Conservation (phyloP, 2,797 vertebrate genomes). For the Thaleichthys pacificus region DNA sequence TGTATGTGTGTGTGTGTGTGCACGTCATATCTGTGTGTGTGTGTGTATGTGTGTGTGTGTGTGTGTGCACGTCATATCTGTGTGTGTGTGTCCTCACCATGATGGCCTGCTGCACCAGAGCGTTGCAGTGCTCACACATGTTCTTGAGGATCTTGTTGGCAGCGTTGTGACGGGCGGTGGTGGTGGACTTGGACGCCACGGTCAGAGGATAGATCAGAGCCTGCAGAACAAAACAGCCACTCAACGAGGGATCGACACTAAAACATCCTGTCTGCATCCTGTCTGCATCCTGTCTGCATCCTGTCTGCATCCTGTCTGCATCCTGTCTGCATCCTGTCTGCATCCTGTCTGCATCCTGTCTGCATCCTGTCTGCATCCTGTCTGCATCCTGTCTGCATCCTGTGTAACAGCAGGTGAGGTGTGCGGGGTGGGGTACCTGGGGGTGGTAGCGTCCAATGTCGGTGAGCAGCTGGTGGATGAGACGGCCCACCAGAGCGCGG, state of each 20-base stretch:
- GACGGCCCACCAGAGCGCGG: conserved; percentile 91
- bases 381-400: no score
- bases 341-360: no score
- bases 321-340: no score
- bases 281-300: no score
- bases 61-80: no score
- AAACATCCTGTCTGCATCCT: not conserved
- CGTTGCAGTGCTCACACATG: conserved; percentile 99
- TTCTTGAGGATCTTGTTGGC: conserved; percentile 99
- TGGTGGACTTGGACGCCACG: conserved; percentile 97
- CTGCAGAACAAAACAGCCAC: conserved; percentile 62
- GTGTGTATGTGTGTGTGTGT: not conserved
- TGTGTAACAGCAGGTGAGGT: not conserved
- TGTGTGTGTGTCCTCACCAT: conserved; percentile 79
- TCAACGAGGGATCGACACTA: not conserved
- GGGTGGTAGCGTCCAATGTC: conserved; percentile 97
- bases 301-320: no score
- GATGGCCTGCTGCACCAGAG: conserved; percentile 96
- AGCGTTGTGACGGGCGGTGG: conserved; percentile 95
- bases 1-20: not conserved
- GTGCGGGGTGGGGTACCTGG: conserved; percentile 75
- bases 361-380: no score
- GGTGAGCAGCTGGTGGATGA: conserved; percentile 97
- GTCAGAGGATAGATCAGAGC: conserved; percentile 98
- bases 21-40: conserved; percentile 1